These are phyloP conservation scores for Apeltes quadracus DNA, from an alignment of 2,113 vertebrate genomes.

Conservation along the genomic window DNA sequence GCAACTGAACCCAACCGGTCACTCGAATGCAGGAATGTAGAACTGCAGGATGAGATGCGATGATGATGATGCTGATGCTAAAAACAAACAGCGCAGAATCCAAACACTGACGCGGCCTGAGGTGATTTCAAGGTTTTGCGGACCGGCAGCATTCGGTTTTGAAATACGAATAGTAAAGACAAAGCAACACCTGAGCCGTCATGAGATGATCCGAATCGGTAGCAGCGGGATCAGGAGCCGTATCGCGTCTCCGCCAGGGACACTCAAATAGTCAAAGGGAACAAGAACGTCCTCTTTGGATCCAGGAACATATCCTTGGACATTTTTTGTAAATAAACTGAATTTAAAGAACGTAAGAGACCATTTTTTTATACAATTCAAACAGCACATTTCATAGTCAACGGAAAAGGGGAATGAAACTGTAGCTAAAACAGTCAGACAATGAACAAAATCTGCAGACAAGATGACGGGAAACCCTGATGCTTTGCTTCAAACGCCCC, in stretches of 20 bases:
- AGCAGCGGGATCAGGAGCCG: slow-evolving; percentile 22
- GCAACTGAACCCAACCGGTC: too few species aligned
- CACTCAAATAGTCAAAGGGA: slow-evolving; percentile 24
- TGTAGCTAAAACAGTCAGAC: background rate
- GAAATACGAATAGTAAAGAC: slow-evolving; percentile 25
- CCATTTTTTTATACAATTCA: background rate
- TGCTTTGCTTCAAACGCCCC: slow-evolving; percentile 3
- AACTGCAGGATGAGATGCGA: background rate
- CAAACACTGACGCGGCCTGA: background rate
- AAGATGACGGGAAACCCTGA: slow-evolving; percentile 11
- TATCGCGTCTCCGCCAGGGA: slow-evolving; percentile 25
- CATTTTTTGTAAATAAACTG: slow-evolving; percentile 15
- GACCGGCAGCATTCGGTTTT: slow-evolving; percentile 12
- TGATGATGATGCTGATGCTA: background rate
- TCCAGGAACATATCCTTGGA: slow-evolving; percentile 22
- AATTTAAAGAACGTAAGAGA: background rate
- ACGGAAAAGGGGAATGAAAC: too few species aligned
- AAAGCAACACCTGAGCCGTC: slow-evolving; percentile 19
- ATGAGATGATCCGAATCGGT: slow-evolving; percentile 36
- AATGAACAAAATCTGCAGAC: background rate
- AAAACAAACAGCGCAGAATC: background rate
- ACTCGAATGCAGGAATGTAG: background rate
- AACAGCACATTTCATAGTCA: background rate
- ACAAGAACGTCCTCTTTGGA: slow-evolving; percentile 11
- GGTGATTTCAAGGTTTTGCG: slow-evolving; percentile 16